Conservation (phyloP, 2,113 vertebrate genomes). For the Pseudolaguvia tuberculata region DNA sequence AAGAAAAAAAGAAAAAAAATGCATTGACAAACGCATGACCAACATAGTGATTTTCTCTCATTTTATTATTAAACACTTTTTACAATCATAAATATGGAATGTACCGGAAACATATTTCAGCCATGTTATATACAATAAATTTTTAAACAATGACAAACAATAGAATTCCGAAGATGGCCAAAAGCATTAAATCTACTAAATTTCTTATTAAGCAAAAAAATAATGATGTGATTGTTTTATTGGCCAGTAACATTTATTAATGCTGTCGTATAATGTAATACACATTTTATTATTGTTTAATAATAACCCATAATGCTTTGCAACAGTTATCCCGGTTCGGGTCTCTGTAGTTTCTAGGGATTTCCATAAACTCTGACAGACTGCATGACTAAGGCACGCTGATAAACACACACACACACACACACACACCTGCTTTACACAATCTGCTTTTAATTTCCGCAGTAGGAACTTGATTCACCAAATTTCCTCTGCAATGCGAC, state of each 20-base stretch:
- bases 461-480: not conserved
- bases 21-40: too few species aligned
- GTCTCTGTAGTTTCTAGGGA: too few species aligned
- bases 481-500: slow-evolving; percentile 18
- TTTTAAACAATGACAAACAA: not conserved
- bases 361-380: too few species aligned
- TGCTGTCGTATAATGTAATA: too few species aligned
- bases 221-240: too few species aligned
- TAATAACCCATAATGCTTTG: slow-evolving; percentile 1
- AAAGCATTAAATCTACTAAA: not conserved
- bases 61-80: slow-evolving; percentile 37
- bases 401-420: slow-evolving; percentile 1
- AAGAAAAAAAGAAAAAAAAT: too few species aligned
- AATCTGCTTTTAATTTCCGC: slow-evolving; percentile 20
- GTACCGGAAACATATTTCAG: slow-evolving; percentile 22
- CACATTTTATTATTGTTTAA: too few species aligned
- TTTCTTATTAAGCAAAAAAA: not conserved
- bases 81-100: slow-evolving; percentile 32
- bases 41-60: not conserved
- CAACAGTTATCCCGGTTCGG: not conserved
- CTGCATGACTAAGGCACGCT: not conserved
- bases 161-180: not conserved
- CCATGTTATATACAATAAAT: not conserved
- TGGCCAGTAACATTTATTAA: too few species aligned
- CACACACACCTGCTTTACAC: not conserved